These are phyloP conservation scores for Lymantria monacha DNA, from an alignment of 2,888 invertebrate species.

Conservation along the genomic window DNA sequence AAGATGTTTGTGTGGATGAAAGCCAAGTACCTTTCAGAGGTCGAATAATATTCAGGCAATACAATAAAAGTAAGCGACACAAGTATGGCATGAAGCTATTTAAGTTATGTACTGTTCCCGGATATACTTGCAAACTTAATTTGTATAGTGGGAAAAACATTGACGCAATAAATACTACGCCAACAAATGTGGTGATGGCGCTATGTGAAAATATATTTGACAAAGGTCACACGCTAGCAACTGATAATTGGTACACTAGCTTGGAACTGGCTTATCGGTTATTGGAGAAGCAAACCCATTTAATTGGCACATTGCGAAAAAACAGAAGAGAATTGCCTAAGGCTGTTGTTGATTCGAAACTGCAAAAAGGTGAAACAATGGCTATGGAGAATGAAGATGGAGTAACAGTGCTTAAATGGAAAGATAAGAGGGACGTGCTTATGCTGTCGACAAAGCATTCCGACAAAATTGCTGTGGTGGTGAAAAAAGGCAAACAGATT, in stretches of 20 bases:
- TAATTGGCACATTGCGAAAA: slow-evolving; percentile 26
- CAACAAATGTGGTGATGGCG: not conserved
- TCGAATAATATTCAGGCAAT: slow-evolving; percentile 1
- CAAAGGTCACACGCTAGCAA: slow-evolving; percentile 4
- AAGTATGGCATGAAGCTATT: slow-evolving; percentile 4
- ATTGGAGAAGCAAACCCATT: slow-evolving; percentile 7
- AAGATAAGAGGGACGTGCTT: too few relatives aligned
- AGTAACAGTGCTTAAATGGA: too few relatives aligned
- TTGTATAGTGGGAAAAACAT: not conserved
- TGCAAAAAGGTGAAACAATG: too few relatives aligned
- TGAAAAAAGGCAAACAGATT: too few relatives aligned
- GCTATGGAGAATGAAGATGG: too few relatives aligned
- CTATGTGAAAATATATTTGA: not conserved
- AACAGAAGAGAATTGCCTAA: slow-evolving; percentile 20
- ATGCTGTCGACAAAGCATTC: too few relatives aligned
- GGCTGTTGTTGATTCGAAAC: slow-evolving; percentile 5
- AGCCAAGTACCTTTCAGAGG: not conserved
- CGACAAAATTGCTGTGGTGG: too few relatives aligned
- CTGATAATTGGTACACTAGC: slow-evolving; percentile 22
- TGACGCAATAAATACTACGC: not conserved
- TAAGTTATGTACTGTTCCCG: slow-evolving; percentile 21
- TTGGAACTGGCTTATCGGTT: slow-evolving; percentile 8
- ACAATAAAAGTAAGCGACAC: slow-evolving; percentile 1
- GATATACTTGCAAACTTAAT: slow-evolving; percentile 6
- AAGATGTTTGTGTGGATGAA: slow-evolving; percentile 5